Evolutionary conservation across 37 sponge, comb jelly and placozoan species (phyloP).

Genomic region (Spongilla lacustris): DNA sequence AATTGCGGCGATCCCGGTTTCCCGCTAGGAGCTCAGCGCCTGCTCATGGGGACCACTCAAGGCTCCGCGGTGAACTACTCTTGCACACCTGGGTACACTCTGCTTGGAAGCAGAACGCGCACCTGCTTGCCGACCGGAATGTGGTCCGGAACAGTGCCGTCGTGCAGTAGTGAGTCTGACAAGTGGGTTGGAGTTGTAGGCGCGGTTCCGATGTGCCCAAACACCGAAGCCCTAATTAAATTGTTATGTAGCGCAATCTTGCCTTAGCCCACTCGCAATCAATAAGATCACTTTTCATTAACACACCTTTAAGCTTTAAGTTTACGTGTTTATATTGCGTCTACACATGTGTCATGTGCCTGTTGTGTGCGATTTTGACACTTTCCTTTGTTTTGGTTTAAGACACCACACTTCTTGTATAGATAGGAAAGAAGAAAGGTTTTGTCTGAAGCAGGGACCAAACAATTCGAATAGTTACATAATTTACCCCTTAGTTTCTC

Average conservation of each 20-base stretch:
- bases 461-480: too few relatives aligned
- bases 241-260: too few relatives aligned
- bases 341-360: not conserved
- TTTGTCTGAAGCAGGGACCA: too few relatives aligned
- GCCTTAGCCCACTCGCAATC: too few relatives aligned
- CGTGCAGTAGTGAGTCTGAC: conserved; percentile 38
- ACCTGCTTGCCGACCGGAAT: conserved; percentile 29
- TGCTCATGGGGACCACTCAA: not conserved
- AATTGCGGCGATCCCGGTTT: not conserved
- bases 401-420: too few relatives aligned
- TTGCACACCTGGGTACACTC: conserved; percentile 6
- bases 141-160: conserved; percentile 47
- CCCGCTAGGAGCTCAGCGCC: not conserved
- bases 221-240: too few relatives aligned
- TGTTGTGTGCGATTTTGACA: too few relatives aligned
- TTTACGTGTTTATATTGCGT: not conserved
- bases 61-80: conserved; percentile 27
- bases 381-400: not conserved
- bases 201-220: not conserved
- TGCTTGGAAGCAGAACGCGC: not conserved
- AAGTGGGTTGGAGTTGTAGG: not conserved
- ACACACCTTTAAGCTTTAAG: too few relatives aligned
- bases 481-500: not conserved
- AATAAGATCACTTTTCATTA: too few relatives aligned
- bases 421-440: too few relatives aligned